Conservation (phyloP, 2,113 vertebrate species). For the Oncorhynchus masou region DNA sequence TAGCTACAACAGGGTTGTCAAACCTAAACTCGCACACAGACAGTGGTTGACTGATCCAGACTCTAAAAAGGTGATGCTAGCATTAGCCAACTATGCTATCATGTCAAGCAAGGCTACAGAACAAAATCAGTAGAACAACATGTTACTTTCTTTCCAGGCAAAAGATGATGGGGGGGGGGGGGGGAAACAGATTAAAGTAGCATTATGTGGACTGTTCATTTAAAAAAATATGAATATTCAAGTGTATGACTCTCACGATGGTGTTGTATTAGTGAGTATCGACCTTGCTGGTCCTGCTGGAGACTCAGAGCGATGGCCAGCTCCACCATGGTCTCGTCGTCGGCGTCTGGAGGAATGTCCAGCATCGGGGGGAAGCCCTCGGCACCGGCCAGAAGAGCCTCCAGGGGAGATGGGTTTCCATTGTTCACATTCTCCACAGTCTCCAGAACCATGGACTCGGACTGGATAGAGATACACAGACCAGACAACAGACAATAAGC, state of each 20-base stretch:
- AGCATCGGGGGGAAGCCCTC: slow-evolving; percentile 98
- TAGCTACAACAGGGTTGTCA: slow-evolving; percentile 20
- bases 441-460: slow-evolving; percentile 97
- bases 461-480: slow-evolving; percentile 71
- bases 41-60: too few species aligned
- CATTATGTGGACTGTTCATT: too few species aligned
- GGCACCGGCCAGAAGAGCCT: slow-evolving; percentile 93
- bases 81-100: too few species aligned
- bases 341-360: slow-evolving; percentile 97
- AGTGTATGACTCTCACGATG: too few species aligned
- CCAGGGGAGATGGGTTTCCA: slow-evolving; percentile 94
- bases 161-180: too few species aligned
- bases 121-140: too few species aligned
- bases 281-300: slow-evolving; percentile 98
- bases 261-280: not conserved
- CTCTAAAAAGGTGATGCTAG: too few species aligned
- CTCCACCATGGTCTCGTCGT: slow-evolving; percentile 99
- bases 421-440: slow-evolving; percentile 95
- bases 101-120: too few species aligned
- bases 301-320: slow-evolving; percentile 96
- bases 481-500: slow-evolving; percentile 24
- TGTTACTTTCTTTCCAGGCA: too few species aligned
- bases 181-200: too few species aligned
- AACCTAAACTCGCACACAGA: not conserved
- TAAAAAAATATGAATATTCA: too few species aligned